Percentiles rank a stretch among this genome's conserved stretches.
These are phyloP conservation scores for Acrocera orbiculus DNA, from an alignment of 2,888 invertebrate species.

Conservation along the genomic window DNA sequence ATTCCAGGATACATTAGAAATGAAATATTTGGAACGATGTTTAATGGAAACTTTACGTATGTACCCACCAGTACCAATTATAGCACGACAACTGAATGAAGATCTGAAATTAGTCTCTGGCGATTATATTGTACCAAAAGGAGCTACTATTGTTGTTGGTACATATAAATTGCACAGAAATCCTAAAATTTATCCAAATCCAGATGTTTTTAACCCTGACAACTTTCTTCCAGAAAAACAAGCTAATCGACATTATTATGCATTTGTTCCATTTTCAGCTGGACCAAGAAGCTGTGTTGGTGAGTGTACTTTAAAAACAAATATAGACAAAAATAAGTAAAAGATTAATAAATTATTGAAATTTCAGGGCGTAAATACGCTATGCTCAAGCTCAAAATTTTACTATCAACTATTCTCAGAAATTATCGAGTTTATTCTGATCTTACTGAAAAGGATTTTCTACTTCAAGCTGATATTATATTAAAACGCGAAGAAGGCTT, in stretches of 20 bases:
- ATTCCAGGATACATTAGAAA: constrained; percentile 66
- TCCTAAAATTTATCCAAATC: constrained; percentile 54
- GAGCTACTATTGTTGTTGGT: constrained; percentile 48
- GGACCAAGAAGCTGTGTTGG: constrained; percentile 67
- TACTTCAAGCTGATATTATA: constrained; percentile 58
- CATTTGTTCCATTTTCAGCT: constrained; percentile 67
- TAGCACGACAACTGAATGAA: constrained; percentile 52
- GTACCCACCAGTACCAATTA: constrained; percentile 62
- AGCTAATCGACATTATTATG: constrained; percentile 61
- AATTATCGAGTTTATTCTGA: constrained; percentile 54
- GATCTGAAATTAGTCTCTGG: constrained; percentile 52
- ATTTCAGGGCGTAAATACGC: constrained; percentile 58
- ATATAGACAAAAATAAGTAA: too few relatives aligned
- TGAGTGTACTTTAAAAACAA: constrained; percentile 27
- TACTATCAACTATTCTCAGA: constrained; percentile 55
- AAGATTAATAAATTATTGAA: too few relatives aligned
- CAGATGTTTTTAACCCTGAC: constrained; percentile 63
- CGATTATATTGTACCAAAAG: constrained; percentile 47
- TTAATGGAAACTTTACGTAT: constrained; percentile 63
- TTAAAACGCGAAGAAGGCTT: constrained; percentile 61
- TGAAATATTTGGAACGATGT: constrained; percentile 69
- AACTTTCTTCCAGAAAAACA: constrained; percentile 68
- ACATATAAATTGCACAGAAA: constrained; percentile 54
- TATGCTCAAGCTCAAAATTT: constrained; percentile 60
- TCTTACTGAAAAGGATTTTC: constrained; percentile 48